A percentile compares a stretch with the other conserved stretches of the same genome.
These are phyloP conservation scores for Nicator chloris DNA, from an alignment of 2,113 vertebrate genomes.

Conservation along the genomic window DNA sequence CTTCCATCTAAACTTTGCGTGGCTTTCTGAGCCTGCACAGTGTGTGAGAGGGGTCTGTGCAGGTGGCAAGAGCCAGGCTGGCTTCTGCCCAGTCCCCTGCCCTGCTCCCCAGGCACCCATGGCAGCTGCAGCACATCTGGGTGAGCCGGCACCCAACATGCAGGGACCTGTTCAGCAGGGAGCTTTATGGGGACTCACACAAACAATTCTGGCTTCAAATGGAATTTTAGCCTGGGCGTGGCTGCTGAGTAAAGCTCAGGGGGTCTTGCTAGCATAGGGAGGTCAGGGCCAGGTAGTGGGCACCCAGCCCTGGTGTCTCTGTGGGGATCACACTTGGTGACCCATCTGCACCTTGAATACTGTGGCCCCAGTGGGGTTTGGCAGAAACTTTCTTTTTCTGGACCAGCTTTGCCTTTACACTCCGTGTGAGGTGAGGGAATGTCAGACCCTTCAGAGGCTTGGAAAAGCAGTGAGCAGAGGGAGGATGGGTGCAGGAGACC, in stretches of 20 bases:
- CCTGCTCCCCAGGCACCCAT: not conserved
- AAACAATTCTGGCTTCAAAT: not conserved
- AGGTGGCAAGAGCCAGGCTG: not conserved
- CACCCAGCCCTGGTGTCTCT: not conserved
- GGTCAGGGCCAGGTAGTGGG: not conserved
- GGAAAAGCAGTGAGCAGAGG: not conserved
- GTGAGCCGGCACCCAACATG: rapidly evolving
- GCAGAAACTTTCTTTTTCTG: not conserved
- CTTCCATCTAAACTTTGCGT: not conserved
- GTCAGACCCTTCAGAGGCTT: not conserved
- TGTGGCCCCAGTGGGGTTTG: not conserved
- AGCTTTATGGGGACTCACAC: not conserved
- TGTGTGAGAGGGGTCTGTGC: rapidly evolving
- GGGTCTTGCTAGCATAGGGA: not conserved
- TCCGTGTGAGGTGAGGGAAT: not conserved
- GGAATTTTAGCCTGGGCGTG: not conserved
- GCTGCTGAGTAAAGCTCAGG: not conserved
- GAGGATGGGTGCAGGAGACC: not conserved
- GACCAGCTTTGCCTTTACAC: not conserved
- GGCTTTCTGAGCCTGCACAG: not conserved
- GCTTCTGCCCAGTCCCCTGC: not conserved
- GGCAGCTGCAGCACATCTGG: not conserved
- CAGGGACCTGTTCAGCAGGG: not conserved
- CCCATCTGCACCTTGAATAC: not conserved
- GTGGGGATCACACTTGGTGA: not conserved